Evolutionary conservation across 2,797 vertebrate species (phyloP), one percentile per base, ranked within the genome.

Genomic region (Oceanodroma leucorhoa): DNA sequence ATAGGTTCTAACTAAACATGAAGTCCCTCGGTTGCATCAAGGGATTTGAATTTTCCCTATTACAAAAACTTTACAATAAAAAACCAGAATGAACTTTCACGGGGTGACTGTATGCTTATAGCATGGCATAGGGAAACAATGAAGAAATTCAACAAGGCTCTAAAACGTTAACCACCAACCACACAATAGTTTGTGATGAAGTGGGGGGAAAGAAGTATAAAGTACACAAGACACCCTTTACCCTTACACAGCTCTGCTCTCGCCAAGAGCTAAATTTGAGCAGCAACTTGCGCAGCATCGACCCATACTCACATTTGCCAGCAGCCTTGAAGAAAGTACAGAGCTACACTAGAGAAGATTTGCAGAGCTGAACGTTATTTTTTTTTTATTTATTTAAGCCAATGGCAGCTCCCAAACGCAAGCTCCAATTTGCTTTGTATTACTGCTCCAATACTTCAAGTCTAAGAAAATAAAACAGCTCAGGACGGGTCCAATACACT

Each of bases 151-250:
- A 55, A 22, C 24, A 30, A 2, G 21, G 41, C n/a, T 43, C 53
- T 16, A 16, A 66, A 75, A 20, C 14, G 15, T 13, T 34, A 5
- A 70, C 36, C 21, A 32, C 7, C n/a, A 24, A 13, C 7, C 12
- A 36, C 27, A 36, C 27, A 11, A 36, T 0, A n/a, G 7, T 17
- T 61, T 13, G 13, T 32, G 54, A 86, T 10, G 22, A 57, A 76
- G 22, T 0, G 1, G 5, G 10, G 27, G 21, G 4, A 29, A 41
- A 58, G 38, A 36, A 29, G 22, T 0, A 51, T n/a, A 20, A 80
- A 67, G 45, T 43, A 53, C 14, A 43, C 6, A 48, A 29, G 34
- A 55, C 9, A 20, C 22, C 23, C 54, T 82, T 65, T 20, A 61
- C 26, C 15, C 29, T 14, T 10, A 43, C 9, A 38, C 3, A 29